Percentiles rank a stretch among this genome's conserved stretches.
phyloP scores from a whole-genome alignment of 2,797 vertebrate genomes.

The Hozukius guyotensis region DNA sequence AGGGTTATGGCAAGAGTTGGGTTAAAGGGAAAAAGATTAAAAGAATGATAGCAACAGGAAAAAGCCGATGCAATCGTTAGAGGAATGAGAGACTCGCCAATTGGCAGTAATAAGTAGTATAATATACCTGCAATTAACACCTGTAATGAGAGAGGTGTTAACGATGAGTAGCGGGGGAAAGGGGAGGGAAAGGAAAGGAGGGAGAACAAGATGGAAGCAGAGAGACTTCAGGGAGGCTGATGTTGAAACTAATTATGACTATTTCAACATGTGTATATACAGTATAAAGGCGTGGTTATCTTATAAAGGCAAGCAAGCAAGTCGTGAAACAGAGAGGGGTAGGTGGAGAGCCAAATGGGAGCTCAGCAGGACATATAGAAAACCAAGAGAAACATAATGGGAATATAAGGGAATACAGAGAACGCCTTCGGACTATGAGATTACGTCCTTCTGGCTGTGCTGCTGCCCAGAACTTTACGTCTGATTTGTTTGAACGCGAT shows the following conservation, averaged over 20 bases:
- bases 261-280: slow-evolving; percentile 25
- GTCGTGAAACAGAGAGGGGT: slow-evolving; percentile 19
- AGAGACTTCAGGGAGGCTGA: slow-evolving; percentile 15
- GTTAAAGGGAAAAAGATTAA: slow-evolving; percentile 21
- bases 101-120: slow-evolving; percentile 52
- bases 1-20: slow-evolving; percentile 28
- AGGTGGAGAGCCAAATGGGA: slow-evolving; percentile 3
- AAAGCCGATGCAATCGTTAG: slow-evolving; percentile 30
- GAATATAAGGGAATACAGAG: slow-evolving; percentile 14
- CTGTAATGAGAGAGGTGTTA: slow-evolving; percentile 67
- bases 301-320: slow-evolving; percentile 34
- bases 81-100: slow-evolving; percentile 37
- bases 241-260: slow-evolving; percentile 41
- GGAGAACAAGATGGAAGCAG: slow-evolving; percentile 10
- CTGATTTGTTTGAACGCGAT: slow-evolving; percentile 6
- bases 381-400: slow-evolving; percentile 1
- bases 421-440: neutral
- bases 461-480: neutral
- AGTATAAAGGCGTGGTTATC: slow-evolving; percentile 25
- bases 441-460: neutral
- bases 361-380: slow-evolving; percentile 30
- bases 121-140: slow-evolving; percentile 74
- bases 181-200: slow-evolving; percentile 4
- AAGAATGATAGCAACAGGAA: slow-evolving; percentile 16
- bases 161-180: slow-evolving; percentile 24